Percentiles rank a stretch among this genome's conserved stretches.
phyloP scores from a whole-genome alignment of 1,140 invertebrate genomes.

The Solen grandis region DNA sequence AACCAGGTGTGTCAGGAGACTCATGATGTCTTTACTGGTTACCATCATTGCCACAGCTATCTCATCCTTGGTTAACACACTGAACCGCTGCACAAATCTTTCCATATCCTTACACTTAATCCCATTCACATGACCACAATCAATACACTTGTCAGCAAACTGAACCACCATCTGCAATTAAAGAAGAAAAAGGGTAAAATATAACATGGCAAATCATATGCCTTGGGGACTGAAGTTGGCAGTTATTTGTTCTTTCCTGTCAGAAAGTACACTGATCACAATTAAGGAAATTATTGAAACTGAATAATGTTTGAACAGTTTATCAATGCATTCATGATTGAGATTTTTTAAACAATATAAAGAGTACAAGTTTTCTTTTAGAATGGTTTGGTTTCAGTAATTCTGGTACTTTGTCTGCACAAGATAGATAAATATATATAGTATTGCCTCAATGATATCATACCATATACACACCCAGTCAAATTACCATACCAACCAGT shows the following conservation, averaged over 20 bases:
- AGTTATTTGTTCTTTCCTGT: constrained; percentile 4
- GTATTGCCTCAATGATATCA: no score
- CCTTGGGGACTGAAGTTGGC: not conserved
- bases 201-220: not conserved
- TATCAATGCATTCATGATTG: no score
- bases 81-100: constrained; percentile 90
- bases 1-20: constrained; percentile 92
- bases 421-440: no score
- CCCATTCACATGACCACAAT: constrained; percentile 85
- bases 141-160: constrained; percentile 89
- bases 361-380: no score
- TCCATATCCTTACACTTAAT: constrained; percentile 89
- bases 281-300: not conserved
- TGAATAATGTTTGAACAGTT: constrained; percentile 12
- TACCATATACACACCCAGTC: no score
- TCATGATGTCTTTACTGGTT: constrained; percentile 89
- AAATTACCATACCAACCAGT: no score
- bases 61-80: constrained; percentile 89
- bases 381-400: no score
- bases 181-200: constrained; percentile 75
- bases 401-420: no score
- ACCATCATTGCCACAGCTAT: constrained; percentile 90
- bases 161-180: constrained; percentile 98
- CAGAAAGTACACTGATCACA: not conserved
- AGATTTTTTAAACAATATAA: no score